Evolutionary conservation across 2,888 invertebrate genomes (phyloP), one percentile per base, ranked within the genome.

Genomic region (Octonoba sinensis): DNA sequence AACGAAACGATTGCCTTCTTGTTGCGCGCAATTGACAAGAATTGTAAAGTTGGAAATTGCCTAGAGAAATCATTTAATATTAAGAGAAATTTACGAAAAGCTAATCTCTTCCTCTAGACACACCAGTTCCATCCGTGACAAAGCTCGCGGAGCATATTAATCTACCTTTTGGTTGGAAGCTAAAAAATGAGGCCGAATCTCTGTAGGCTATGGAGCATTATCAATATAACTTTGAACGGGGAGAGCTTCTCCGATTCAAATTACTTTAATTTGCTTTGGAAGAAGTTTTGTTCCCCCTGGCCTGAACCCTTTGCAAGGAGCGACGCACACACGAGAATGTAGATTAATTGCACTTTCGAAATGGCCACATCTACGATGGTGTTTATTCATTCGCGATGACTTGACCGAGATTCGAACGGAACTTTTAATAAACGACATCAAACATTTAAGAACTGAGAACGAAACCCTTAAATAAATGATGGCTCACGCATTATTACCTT

Each of bases 11-110:
- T 70, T 22, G 51, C 60, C 18, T 57, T 27, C 18, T 62, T 20
- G 62, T 62, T 46, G 59, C 44, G 57, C 51, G 47, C 67, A 62
- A 64, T 56, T 77, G 64, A 57, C 71, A 67, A 65, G 20, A 49
- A 36, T 51, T 70, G 57, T 71, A 78, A 72, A 72, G 72, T 78
- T 78, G 66, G 78, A 78, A 78, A 78, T 78, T 67, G 73, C 79
- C 79, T 69, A 47, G 79, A 79, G 79, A 79, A 79, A 79, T 79
- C 73, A 79, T 79, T 79, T 73, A 79, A 79, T 79, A 79, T 79
- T 73, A 79, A 73, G 79, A 79, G 79, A 79, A 79, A 73, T 73
- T 79, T 60, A 24, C 59, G 22, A 22, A 22, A 51, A 62, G 69
- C 56, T 79, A 79, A 79, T 79, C 73, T 79, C 47, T 73, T 73